These are phyloP conservation scores for Clistopyga incitator DNA, from an alignment of 2,888 invertebrate genomes.

Conservation along the genomic window DNA sequence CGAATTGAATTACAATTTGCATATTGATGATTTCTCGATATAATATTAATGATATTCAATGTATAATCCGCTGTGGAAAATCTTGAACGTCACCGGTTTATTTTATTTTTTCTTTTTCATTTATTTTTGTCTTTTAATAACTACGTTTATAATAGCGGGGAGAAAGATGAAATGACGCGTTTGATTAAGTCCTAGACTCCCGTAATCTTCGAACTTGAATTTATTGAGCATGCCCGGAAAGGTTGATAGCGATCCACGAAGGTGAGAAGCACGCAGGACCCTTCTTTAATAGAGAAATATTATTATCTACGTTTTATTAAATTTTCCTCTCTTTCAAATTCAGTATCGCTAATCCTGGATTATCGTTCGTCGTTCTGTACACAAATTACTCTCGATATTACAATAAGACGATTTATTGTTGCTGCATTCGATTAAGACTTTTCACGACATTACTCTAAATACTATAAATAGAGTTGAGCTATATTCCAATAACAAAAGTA, in stretches of 20 bases:
- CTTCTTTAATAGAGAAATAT: conserved; percentile 10
- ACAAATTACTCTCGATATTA: conserved; percentile 19
- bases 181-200: conserved; percentile 16
- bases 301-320: conserved; percentile 6
- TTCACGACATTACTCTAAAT: conserved; percentile 41
- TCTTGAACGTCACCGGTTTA: conserved; percentile 6
- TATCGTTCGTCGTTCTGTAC: conserved; percentile 22
- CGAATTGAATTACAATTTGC: conserved; percentile 16
- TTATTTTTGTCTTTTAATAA: conserved; percentile 1
- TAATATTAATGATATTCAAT: conserved; percentile 12
- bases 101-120: conserved; percentile 1
- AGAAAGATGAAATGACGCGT: conserved; percentile 10
- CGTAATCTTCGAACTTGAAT: conserved; percentile 25
- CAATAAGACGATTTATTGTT: conserved; percentile 53
- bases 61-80: conserved; percentile 24
- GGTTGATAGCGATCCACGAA: conserved; percentile 31
- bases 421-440: conserved; percentile 34
- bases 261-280: background rate
- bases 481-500: no score
- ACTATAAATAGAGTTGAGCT: background rate
- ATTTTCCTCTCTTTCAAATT: background rate
- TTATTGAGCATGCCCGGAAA: conserved; percentile 41
- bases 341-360: background rate
- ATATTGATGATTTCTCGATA: conserved; percentile 11
- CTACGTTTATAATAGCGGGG: conserved; percentile 12